Evolutionary conservation across 2,888 invertebrate genomes (phyloP), one percentile per base, ranked within the genome.

Genomic region (Geotrupes spiniger): DNA sequence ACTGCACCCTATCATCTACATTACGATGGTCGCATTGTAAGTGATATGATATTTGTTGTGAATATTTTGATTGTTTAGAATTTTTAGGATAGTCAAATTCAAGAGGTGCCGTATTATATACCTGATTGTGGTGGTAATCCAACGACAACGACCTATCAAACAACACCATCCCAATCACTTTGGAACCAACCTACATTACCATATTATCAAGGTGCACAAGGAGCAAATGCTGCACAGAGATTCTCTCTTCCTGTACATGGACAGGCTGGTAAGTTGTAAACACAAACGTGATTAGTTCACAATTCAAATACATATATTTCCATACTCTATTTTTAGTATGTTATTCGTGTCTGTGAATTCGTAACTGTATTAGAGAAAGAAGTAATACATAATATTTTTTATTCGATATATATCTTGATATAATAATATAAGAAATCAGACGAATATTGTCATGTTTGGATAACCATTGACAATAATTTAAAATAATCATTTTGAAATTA

Each of bases 11-110:
- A 68, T 54, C 66, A 65, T 25, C 64, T 65, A 14, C 65, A 64
- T 15, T 73, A 60, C 46, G 72, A 72, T 44, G 59, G 61, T 12
- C 60, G 72, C 57, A 60, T 71, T 59, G 72, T 71, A 57, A 65
- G 56, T 51, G 15, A 37, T 38, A 28, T 31, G 40, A 37, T 40
- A 10, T 29, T 10, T 25, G n/a, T 28, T 38, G 8, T 28, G 29
- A 36, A 17, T 33, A 26, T 37, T 16, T 51, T 25, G 41, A 28
- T 10, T 41, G 28, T 51, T 28, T 11, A 43, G 21, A 43, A 44
- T 29, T 56, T 61, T 16, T 47, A 70, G 70, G 71, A 69, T 12
- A 53, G 60, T 10, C 57, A 62, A 28, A 48, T 63, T 12, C 60
- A 55, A 14, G 72, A 72, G 40, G 56, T 71, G 12, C 45, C 63